Evolutionary conservation across 2,888 invertebrate genomes (phyloP), one percentile per base, ranked within the genome.

Genomic region (Chymomyza fuscimana): DNA sequence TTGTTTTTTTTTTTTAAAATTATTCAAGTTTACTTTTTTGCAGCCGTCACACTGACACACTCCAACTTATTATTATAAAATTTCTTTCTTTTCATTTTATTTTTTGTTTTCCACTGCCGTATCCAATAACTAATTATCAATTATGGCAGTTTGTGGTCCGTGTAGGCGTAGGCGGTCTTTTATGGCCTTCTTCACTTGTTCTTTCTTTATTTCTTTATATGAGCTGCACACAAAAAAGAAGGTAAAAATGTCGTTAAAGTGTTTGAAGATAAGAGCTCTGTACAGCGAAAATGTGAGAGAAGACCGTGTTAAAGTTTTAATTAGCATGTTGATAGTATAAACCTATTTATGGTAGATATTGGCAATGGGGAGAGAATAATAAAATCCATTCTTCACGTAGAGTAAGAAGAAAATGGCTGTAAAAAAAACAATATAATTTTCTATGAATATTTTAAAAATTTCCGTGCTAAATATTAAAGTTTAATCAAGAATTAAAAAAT

Each of bases 1-100:
- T 46, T 58, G 63, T 67, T 62, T 67, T 73, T 74, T 76, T 71
- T n/a, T n/a, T n/a, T n/a, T n/a, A n/a, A n/a, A 19, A 19, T 2
- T 19, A 19, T 19, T 19, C 19, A 19, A 54, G 50, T 71, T 58
- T n/a, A 63, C 52, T 63, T 25, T 63, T 63, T 46, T 12, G 6
- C n/a, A 40, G 19, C 22, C 46, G n/a, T 46, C 40, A 46, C 40
- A 46, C 40, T 46, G 40, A 46, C 40, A 46, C 40, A 46, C 40
- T 46, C 40, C 40, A 46, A 46, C 40, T 46, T 46, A 46, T 46
- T 46, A 46, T 51, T 46, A 46, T 62, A 59, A 6, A 58, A 22
- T 62, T 46, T 52, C 51, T 46, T 70, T 70, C 50, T 32, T 1
- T 7, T 5, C 32, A 32, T 7, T 32, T 32, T 50, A 0, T 1